These are phyloP conservation scores for Cotesia glomerata DNA, from an alignment of 1,140 invertebrate genomes.

Conservation along the genomic window DNA sequence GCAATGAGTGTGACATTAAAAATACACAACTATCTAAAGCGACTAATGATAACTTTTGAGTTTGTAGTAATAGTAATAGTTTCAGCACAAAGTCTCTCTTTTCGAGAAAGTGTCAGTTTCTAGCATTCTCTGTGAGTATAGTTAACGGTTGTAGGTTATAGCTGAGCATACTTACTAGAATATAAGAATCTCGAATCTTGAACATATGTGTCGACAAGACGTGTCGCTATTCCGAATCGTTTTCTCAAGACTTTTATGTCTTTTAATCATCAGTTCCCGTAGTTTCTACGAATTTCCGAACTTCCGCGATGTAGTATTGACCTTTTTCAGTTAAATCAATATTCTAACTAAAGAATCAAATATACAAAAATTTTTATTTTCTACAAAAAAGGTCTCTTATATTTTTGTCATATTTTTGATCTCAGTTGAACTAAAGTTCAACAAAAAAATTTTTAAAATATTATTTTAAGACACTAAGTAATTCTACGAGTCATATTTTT, in stretches of 20 bases:
- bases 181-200: slow-evolving; percentile 5
- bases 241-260: slow-evolving; percentile 26
- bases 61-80: neutral
- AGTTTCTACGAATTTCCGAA: neutral
- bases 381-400: too few species aligned
- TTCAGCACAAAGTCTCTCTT: neutral
- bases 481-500: too few species aligned
- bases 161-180: too few species aligned
- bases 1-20: neutral
- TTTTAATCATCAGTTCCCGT: slow-evolving; percentile 7
- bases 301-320: too few species aligned
- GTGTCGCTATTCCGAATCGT: slow-evolving; percentile 24
- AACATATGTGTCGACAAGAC: slow-evolving; percentile 28
- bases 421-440: too few species aligned
- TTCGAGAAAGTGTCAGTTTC: slow-evolving; percentile 8
- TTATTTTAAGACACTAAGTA: too few species aligned
- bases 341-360: too few species aligned
- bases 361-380: too few species aligned
- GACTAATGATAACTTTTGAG: neutral
- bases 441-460: too few species aligned
- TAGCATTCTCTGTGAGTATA: neutral
- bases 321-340: too few species aligned
- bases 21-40: neutral
- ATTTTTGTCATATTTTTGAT: too few species aligned
- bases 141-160: too few species aligned